Conservation (phyloP, 2,113 vertebrate genomes). For the Calcarius ornatus region DNA sequence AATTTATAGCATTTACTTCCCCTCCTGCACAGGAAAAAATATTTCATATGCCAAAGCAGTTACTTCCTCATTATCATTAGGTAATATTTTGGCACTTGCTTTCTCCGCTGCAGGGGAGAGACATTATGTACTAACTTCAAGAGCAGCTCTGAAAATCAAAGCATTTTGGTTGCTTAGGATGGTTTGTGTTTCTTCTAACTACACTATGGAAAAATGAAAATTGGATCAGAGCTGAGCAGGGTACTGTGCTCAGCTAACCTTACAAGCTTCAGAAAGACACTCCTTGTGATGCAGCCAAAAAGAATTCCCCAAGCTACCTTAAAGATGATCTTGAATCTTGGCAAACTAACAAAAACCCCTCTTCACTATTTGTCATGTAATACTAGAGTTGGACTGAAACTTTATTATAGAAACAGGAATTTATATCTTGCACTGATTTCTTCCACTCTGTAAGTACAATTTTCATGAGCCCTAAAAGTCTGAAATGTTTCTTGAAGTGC, state of each 20-base stretch:
- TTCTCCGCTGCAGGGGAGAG: neutral
- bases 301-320: neutral
- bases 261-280: neutral
- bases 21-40: constrained; percentile 39
- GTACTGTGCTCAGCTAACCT: neutral
- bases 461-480: neutral
- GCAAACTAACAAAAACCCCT: neutral
- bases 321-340: neutral
- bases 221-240: neutral
- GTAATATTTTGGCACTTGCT: constrained; percentile 49
- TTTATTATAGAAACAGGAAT: neutral
- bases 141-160: neutral
- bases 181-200: neutral
- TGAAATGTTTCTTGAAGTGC: neutral
- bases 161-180: neutral
- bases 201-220: neutral
- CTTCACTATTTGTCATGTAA: neutral
- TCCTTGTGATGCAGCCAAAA: neutral
- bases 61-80: constrained; percentile 49
- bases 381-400: neutral
- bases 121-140: constrained; percentile 27
- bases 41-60: constrained; percentile 13
- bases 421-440: neutral
- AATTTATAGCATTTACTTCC: constrained; percentile 48
- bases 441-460: neutral